Conservation (phyloP, 2,113 vertebrate species). For the Lampris incognitus region DNA sequence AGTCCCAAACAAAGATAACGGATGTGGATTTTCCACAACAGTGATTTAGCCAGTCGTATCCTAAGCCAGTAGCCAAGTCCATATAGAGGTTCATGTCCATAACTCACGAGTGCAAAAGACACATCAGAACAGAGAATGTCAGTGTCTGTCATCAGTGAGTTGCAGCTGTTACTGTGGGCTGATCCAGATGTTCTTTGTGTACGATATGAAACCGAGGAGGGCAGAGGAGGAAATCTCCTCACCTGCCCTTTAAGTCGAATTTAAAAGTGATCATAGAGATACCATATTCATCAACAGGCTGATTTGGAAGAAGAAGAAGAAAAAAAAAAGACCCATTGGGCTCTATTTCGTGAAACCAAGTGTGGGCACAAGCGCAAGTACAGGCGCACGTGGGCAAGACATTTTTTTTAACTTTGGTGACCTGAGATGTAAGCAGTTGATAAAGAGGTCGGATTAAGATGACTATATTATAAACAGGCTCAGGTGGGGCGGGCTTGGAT, state of each 20-base stretch:
- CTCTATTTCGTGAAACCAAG: no score
- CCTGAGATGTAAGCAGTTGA: no score
- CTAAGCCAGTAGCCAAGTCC: constrained; percentile 14
- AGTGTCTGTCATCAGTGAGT: constrained; percentile 23
- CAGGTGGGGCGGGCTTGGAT: no score
- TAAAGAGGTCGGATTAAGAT: no score
- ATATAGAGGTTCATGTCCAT: constrained; percentile 8
- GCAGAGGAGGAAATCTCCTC: not conserved
- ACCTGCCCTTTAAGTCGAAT: constrained; percentile 10
- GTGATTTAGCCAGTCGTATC: not conserved
- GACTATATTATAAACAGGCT: no score
- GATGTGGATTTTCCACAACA: not conserved
- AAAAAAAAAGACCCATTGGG: no score
- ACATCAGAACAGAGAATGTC: constrained; percentile 24
- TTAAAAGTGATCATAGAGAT: constrained; percentile 24
- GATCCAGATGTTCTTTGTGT: constrained; percentile 47
- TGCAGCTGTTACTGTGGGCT: constrained; percentile 3
- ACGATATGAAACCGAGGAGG: not conserved
- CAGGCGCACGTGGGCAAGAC: no score
- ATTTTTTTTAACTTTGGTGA: no score
- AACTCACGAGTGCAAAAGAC: not conserved
- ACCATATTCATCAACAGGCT: not conserved
- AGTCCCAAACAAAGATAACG: constrained; percentile 15
- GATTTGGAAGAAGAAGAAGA: not conserved
- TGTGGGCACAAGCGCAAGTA: no score